Evolutionary conservation across 30 jellyfish, hydroid and myxozoan species (phyloP).

Genomic region (Aurelia aurita complex sp. Pacific): DNA sequence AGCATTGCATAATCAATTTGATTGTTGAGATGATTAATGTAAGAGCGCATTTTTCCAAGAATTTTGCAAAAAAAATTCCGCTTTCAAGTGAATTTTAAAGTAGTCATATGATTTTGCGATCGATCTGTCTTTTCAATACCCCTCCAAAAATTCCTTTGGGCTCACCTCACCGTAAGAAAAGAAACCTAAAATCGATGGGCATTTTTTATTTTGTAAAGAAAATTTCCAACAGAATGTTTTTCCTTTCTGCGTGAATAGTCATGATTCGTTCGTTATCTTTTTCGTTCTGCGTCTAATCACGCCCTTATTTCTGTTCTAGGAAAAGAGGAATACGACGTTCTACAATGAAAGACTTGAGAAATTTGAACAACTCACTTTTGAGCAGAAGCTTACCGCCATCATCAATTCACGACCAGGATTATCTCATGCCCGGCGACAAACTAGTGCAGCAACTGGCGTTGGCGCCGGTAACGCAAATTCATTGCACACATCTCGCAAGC

Average conservation of each 20-base stretch:
- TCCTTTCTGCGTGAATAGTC: not conserved
- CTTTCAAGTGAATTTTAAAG: too few species aligned
- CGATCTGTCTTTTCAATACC: too few species aligned
- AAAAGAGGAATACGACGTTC: constrained; percentile 14
- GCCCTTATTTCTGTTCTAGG: constrained; percentile 13
- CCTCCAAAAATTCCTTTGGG: too few species aligned
- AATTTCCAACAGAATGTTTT: not conserved
- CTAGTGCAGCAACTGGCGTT: not conserved
- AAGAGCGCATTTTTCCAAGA: too few species aligned
- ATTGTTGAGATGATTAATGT: too few species aligned
- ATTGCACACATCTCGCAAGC: not conserved
- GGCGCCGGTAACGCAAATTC: not conserved
- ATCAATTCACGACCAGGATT: constrained; percentile 38
- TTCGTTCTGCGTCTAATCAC: not conserved
- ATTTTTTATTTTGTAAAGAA: too few species aligned
- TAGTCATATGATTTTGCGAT: too few species aligned
- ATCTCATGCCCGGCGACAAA: constrained; percentile 20
- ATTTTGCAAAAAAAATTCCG: too few species aligned
- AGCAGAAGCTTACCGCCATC: constrained; percentile 30
- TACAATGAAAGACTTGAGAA: constrained; percentile 19
- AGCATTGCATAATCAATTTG: too few species aligned
- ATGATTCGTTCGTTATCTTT: too few species aligned
- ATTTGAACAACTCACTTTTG: constrained; percentile 22
- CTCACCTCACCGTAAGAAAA: too few species aligned
- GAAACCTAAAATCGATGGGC: too few species aligned